Evolutionary conservation across 2,888 invertebrate species (phyloP).

Genomic region (Lasiommata megera): DNA sequence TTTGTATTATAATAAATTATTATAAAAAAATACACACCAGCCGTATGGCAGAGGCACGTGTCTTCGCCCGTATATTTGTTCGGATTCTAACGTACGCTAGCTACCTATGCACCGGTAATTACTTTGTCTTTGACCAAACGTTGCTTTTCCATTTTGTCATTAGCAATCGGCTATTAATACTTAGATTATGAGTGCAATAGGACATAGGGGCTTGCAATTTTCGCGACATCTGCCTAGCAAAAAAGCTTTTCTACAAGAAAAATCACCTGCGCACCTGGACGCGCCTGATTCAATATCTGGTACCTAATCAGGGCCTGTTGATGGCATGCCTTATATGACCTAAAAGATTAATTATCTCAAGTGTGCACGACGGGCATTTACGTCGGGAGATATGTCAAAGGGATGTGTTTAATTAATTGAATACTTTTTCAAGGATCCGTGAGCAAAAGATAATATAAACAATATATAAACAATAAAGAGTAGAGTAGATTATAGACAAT

Average conservation of each 20-base stretch:
- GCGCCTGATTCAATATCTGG: slow-evolving; percentile 45
- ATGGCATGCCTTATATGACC: slow-evolving; percentile 24
- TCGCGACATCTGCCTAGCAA: slow-evolving; percentile 64
- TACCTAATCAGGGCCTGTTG: slow-evolving; percentile 39
- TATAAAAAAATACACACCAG: slow-evolving; percentile 21
- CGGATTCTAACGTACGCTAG: slow-evolving; percentile 64
- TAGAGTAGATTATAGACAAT: no score
- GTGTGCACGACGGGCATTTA: neutral
- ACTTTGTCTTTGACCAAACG: slow-evolving; percentile 64
- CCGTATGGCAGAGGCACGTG: slow-evolving; percentile 49
- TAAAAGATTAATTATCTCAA: slow-evolving; percentile 18
- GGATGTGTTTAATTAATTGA: slow-evolving; percentile 2
- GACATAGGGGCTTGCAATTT: slow-evolving; percentile 78
- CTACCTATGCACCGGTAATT: slow-evolving; percentile 48
- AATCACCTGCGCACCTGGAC: slow-evolving; percentile 61
- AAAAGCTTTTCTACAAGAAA: slow-evolving; percentile 70
- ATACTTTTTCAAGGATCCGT: neutral
- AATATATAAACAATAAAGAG: no score
- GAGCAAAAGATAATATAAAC: no score
- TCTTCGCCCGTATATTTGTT: slow-evolving; percentile 64
- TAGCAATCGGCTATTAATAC: slow-evolving; percentile 75
- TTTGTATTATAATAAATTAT: neutral
- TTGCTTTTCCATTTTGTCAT: slow-evolving; percentile 75
- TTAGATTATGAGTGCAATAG: slow-evolving; percentile 68
- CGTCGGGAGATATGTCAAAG: slow-evolving; percentile 2